Percentiles rank a stretch among this genome's conserved stretches.
Conservation (phyloP, 2,797 vertebrate species). For the Semotilus atromaculatus region DNA sequence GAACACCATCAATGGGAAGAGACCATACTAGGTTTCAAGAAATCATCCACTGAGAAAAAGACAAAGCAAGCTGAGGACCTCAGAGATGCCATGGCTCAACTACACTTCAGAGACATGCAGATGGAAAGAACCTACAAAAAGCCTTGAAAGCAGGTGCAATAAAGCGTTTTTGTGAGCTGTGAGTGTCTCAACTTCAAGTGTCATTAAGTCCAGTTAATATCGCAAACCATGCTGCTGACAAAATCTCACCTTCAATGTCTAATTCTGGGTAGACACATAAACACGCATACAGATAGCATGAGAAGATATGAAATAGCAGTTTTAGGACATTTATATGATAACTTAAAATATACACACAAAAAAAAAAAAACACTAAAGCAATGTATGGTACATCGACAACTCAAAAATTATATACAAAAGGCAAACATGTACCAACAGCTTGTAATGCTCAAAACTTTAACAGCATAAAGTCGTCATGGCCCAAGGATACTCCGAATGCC, state of each 20-base stretch:
- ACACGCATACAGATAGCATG: constrained; percentile 51
- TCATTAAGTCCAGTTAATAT: constrained; percentile 4
- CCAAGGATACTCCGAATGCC: constrained; percentile 63
- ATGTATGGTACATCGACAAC: constrained; percentile 29
- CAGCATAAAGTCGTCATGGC: constrained; percentile 72
- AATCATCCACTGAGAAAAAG: background rate
- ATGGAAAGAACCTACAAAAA: constrained; percentile 2
- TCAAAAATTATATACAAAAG: constrained; percentile 53
- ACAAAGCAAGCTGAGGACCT: background rate
- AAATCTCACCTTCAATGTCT: background rate
- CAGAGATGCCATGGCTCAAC: constrained; percentile 1
- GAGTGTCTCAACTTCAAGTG: background rate
- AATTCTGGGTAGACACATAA: background rate
- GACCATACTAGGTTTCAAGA: background rate
- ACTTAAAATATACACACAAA: constrained; percentile 38
- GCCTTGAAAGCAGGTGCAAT: background rate
- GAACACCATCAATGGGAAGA: background rate
- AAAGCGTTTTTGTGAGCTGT: background rate
- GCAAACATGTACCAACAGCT: constrained; percentile 55
- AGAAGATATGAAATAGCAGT: constrained; percentile 52
- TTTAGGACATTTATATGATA: constrained; percentile 62
- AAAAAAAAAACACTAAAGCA: constrained; percentile 19
- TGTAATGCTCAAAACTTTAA: constrained; percentile 71
- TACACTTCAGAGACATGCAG: background rate
- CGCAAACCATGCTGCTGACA: constrained; percentile 16